These are phyloP conservation scores for Pelosia muscerda DNA, from an alignment of 2,888 invertebrate genomes.

Conservation along the genomic window DNA sequence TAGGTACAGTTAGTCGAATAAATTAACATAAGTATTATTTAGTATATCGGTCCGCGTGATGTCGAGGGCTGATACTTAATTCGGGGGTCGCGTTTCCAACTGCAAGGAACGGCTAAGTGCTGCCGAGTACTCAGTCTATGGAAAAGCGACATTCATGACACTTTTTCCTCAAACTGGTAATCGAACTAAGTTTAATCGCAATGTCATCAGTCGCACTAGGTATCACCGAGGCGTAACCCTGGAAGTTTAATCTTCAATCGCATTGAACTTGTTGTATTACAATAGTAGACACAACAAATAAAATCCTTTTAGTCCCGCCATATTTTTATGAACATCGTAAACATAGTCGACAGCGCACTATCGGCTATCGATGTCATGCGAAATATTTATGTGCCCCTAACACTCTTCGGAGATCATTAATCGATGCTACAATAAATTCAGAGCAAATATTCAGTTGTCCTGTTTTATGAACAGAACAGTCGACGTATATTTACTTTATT, in stretches of 20 bases:
- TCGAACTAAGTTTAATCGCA: too few species aligned
- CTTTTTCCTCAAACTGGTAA: too few species aligned
- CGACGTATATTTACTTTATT: neutral
- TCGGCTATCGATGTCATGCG: slow-evolving; percentile 75
- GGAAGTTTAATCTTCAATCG: neutral
- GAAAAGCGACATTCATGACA: neutral
- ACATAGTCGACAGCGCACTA: slow-evolving; percentile 72
- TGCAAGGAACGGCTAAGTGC: too few species aligned
- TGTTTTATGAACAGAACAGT: neutral
- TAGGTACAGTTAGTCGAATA: too few species aligned
- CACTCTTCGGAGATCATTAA: slow-evolving; percentile 68
- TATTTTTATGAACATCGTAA: slow-evolving; percentile 76
- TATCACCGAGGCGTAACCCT: neutral
- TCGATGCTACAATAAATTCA: slow-evolving; percentile 53
- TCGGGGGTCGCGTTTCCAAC: too few species aligned
- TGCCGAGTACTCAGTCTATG: too few species aligned
- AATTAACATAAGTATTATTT: too few species aligned
- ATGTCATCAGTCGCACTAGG: neutral
- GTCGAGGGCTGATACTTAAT: too few species aligned
- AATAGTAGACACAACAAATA: slow-evolving; percentile 55
- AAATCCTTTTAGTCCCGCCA: slow-evolving; percentile 54
- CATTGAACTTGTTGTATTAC: slow-evolving; percentile 3
- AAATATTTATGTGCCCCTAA: slow-evolving; percentile 73
- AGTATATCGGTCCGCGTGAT: too few species aligned
- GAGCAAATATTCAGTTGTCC: slow-evolving; percentile 37